Conservation (phyloP, 2,113 vertebrate species). For the Tupaia tana region DNA sequence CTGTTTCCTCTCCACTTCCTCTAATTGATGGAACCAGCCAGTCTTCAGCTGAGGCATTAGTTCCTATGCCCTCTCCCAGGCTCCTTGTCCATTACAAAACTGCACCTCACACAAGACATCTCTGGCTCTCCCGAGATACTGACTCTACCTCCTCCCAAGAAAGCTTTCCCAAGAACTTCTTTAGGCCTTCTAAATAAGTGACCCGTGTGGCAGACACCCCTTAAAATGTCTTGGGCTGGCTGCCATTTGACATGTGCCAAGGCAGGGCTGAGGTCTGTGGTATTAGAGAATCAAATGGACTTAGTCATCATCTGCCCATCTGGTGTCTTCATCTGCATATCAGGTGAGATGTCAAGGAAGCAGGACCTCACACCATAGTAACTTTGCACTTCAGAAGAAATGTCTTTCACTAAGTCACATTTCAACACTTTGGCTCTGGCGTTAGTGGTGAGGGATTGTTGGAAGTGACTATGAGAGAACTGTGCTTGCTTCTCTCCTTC, state of each 20-base stretch:
- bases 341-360: not conserved
- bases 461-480: not conserved
- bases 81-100: not conserved
- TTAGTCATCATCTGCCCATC: not conserved
- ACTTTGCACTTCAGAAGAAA: not conserved
- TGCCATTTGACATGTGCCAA: not conserved
- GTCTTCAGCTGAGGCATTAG: not conserved
- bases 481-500: not conserved
- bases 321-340: not conserved
- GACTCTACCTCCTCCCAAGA: not conserved
- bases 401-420: not conserved
- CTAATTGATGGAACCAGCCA: not conserved
- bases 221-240: not conserved
- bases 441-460: not conserved
- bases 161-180: not conserved
- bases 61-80: not conserved
- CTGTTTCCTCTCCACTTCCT: constrained; percentile 18
- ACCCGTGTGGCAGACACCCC: not conserved
- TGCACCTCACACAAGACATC: not conserved
- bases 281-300: not conserved
- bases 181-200: not conserved
- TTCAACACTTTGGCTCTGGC: not conserved
- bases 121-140: not conserved
- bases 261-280: not conserved
- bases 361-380: not conserved